Base-by-base conservation (phyloP, 2,797 vertebrate genomes). In the Ammospiza maritima region DNA sequence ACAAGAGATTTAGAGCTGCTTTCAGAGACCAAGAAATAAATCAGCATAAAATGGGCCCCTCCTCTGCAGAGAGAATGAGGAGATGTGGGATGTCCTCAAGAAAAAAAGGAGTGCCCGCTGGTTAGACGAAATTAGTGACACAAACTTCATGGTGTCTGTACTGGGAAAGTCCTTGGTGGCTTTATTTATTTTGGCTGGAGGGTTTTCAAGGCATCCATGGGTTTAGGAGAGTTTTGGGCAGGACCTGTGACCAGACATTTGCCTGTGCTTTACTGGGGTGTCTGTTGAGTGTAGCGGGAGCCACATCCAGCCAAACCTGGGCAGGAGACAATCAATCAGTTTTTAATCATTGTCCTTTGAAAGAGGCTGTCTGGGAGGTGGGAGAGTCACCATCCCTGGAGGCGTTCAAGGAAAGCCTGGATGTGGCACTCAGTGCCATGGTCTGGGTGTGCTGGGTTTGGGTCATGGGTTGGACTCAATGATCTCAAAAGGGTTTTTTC, bases 351-450 rank as follows among this genome's bases (percentile, higher is more conserved):
- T 57, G 47, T 14, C 16, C 54, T 40, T 62, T 42, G 40, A 40
- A 47, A 62, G 11, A n/a, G 23, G 56, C 64, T 54, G 19, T 13
- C 29, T 16, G 54, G 47, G 29, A 53, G 19, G 6, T 45, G 38
- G 7, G 13, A n/a, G 8, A 30, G 29, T 21, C 56, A 2, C 29
- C 40, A 54, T 12, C 25, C n/a, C 38, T 40, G 56, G 56, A 47
- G 48, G 13, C 8, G 40, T 8, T 7, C 23, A 15, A 6, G n/a
- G 64, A 29, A 45, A 69, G 12, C 16, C 54, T 75, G 62, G 45
- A 38, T 0, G 8, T 32, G 38, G 38, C 27, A 5, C 38, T 58
- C 38, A 3, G 27, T 32, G 27, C 45, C 17, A 1, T 5, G 38
- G 10, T 20, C n/a, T 61, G 73, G 16, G 20, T 6, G 30, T 11